Base-by-base conservation (phyloP, 2,888 invertebrate species). In the Cosmopolites sordidus region DNA sequence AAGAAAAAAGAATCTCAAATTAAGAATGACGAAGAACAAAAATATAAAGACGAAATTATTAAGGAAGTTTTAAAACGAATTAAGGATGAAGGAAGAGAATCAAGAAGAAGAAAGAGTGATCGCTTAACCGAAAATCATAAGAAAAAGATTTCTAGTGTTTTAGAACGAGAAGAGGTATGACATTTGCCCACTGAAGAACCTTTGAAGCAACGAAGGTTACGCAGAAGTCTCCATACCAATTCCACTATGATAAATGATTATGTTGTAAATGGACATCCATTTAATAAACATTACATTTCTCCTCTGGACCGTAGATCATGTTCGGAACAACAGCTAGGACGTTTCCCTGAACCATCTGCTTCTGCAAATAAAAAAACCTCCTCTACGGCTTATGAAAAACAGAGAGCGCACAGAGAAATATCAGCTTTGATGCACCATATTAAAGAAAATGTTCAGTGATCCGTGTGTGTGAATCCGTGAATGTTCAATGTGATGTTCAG, bases 61-160 rank as follows among this genome's bases (percentile, higher is more conserved):
- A 48, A 57, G 30, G 50, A 46, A 41, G 49, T 47, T 5, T 18
- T 54, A 15, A 48, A 48, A 14, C 29, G 48, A 11, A 33, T 48
- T 12, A 47, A 15, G 22, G 14, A 29, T 12, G 44, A 48, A 40
- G 16, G 8, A 27, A 18, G 33, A 45, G 8, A 41, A 48, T 43
- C n/a, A 5, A 43, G 14, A 30, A 8, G 22, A 12, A 15, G 11
- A 33, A 37, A 50, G 14, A 16, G 12, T 16, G 9, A 14, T 9
- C n/a, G n/a, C n/a, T n/a, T n/a, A n/a, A 33, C 18, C 9, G 12
- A 11, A 38, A 8, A 46, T 38, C 12, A 8, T 8, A 18, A 18
- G 11, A 40, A 1, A 3, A 11, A n/a, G 16, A 14, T 16, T 12
- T 30, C n/a, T n/a, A n/a, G n/a, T n/a, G n/a, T n/a, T n/a, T n/a